phyloP scores from a whole-genome alignment of 1,140 invertebrate genomes.

The Epicauta chinensis region DNA sequence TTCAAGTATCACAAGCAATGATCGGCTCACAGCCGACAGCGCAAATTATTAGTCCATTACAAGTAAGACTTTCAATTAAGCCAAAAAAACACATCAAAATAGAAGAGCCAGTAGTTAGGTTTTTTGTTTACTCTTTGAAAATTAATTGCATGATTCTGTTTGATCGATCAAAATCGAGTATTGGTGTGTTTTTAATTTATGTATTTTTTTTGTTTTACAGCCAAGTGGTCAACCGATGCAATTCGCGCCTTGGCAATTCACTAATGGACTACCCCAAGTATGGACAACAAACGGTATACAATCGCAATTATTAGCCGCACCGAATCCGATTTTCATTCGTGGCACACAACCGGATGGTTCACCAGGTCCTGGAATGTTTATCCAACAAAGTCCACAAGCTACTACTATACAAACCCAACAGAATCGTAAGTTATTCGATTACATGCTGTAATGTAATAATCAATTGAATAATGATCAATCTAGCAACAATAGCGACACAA shows the following conservation, averaged over 20 bases:
- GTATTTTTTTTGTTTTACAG: conserved; percentile 33
- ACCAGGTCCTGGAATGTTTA: conserved; percentile 63
- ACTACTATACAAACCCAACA: conserved; percentile 47
- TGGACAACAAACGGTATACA: conserved; percentile 64
- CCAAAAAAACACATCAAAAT: neutral
- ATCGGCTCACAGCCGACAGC: conserved; percentile 52
- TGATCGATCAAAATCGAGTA: too few relatives aligned
- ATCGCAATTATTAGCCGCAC: conserved; percentile 57
- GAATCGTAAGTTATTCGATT: conserved; percentile 47
- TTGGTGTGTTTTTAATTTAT: too few relatives aligned
- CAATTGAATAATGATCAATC: conserved; percentile 5
- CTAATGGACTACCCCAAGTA: conserved; percentile 59
- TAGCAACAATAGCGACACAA: conserved; percentile 45
- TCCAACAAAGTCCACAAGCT: conserved; percentile 74
- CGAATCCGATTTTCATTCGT: conserved; percentile 79
- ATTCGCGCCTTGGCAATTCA: conserved; percentile 53
- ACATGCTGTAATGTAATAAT: conserved; percentile 34
- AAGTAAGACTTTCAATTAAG: conserved; percentile 38
- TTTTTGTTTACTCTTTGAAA: neutral
- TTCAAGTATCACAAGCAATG: conserved; percentile 59
- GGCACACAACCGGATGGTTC: conserved; percentile 68
- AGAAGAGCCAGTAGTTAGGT: neutral
- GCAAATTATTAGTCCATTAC: conserved; percentile 58
- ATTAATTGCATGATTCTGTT: neutral
- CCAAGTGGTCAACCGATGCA: conserved; percentile 54